These are phyloP conservation scores for Pomatostomus ruficeps DNA, from an alignment of 2,113 vertebrate species.

Conservation along the genomic window DNA sequence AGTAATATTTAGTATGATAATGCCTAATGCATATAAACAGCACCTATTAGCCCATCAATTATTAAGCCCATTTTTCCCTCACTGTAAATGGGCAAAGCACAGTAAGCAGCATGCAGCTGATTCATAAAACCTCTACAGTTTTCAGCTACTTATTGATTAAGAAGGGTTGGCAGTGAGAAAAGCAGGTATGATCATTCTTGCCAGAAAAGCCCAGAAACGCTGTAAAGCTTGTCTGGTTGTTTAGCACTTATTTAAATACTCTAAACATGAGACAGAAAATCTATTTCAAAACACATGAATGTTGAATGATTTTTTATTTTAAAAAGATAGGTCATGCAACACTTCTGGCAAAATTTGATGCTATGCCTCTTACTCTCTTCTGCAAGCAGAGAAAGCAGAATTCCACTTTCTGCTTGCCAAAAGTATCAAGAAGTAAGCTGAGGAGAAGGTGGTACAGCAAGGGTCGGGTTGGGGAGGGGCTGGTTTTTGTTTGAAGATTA, in stretches of 20 bases:
- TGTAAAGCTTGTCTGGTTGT: not conserved
- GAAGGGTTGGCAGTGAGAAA: not conserved
- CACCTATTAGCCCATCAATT: not conserved
- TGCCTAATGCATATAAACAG: not conserved
- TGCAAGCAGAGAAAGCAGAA: not conserved
- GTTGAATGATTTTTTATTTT: not conserved
- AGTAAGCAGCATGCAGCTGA: not conserved
- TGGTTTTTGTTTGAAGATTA: not conserved
- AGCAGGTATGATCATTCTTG: not conserved
- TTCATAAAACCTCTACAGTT: not conserved
- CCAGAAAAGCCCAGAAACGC: not conserved
- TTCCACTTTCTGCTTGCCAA: not conserved
- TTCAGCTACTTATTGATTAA: not conserved
- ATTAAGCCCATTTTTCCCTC: not conserved
- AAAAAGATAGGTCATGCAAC: not conserved
- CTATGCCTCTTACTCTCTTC: not conserved
- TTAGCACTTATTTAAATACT: not conserved
- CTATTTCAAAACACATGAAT: not conserved
- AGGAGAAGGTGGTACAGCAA: not conserved
- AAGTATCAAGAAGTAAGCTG: not conserved
- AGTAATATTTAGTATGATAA: not conserved
- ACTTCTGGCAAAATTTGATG: not conserved
- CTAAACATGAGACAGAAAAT: not conserved
- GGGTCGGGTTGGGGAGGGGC: not conserved
- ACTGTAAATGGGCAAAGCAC: not conserved